A percentile compares a stretch with the other conserved stretches of the same genome.
These are phyloP conservation scores for Phrynosoma blainvillii DNA, from an alignment of 2,113 vertebrate species.

Conservation along the genomic window DNA sequence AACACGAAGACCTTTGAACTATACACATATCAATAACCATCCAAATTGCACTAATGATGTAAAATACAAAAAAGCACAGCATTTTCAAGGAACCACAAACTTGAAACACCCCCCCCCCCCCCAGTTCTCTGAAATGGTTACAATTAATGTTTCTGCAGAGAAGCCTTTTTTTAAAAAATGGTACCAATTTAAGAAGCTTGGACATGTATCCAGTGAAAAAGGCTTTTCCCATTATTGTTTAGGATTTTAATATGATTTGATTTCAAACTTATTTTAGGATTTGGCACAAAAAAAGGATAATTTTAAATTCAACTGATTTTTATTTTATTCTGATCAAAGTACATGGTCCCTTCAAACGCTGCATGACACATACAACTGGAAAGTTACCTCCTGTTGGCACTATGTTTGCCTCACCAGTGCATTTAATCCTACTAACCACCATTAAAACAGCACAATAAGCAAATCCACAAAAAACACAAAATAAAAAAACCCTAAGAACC, in stretches of 20 bases:
- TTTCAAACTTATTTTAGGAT: conserved; percentile 66
- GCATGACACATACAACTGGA: conserved; percentile 83
- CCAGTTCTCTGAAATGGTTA: conserved; percentile 55
- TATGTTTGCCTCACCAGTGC: conserved; percentile 78
- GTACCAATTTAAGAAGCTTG: conserved; percentile 58
- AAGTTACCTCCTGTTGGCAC: conserved; percentile 84
- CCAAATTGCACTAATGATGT: conserved; percentile 84
- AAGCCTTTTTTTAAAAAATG: conserved; percentile 41
- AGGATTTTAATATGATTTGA: conserved; percentile 53
- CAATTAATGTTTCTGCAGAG: conserved; percentile 61
- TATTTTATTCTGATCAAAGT: conserved; percentile 70
- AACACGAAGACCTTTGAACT: conserved; percentile 87
- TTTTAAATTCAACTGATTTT: conserved; percentile 65
- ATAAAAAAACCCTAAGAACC: conserved; percentile 78
- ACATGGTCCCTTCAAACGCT: conserved; percentile 85
- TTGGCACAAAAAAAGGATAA: conserved; percentile 78
- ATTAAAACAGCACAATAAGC: conserved; percentile 84
- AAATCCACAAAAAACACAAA: conserved; percentile 83
- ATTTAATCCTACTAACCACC: conserved; percentile 81
- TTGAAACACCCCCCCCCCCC: conserved; percentile 36
- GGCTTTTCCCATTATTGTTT: conserved; percentile 58
- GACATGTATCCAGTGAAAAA: conserved; percentile 59
- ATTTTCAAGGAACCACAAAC: conserved; percentile 87
- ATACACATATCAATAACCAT: conserved; percentile 83
- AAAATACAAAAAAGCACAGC: conserved; percentile 79